Evolutionary conservation across 2,797 vertebrate genomes (phyloP), one percentile per base, ranked within the genome.

Genomic region (Pipistrellus pygmaeus): DNA sequence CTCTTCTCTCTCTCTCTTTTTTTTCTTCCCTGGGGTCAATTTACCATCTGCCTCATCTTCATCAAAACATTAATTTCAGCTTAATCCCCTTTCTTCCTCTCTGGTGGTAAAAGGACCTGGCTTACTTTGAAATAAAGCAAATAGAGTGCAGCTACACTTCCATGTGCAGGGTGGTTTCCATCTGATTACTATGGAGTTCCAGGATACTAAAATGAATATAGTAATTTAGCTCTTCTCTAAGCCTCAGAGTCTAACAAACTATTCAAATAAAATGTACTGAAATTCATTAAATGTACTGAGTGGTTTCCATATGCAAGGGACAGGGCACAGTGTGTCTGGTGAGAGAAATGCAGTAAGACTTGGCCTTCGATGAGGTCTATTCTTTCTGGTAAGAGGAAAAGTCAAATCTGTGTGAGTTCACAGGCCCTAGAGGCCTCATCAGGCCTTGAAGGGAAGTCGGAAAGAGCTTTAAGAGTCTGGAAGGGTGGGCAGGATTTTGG

Each of bases 11-110:
- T 44, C 10, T 11, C 57, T 57, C 55, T 85, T 38, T 64, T 75
- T 88, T 80, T 91, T 35, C 53, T 96, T 96, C 92, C 95, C 88
- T 92, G 0, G 5, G 86, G 96, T 95, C 95, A 92, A 93, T 95
- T 97, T 92, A 93, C 96, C 96, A 96, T 97, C 95, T 96, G 93
- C 96, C 88, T 95, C 88, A 77, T 95, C 97, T 93, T 96, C 96
- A 96, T 96, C 92, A 95, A 96, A 97, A 97, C 93, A 96, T 95
- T 95, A 93, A 97, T 97, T 97, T 96, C 41, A 86, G 72, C 96
- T 86, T 97, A 96, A 97, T 95, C 95, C 94, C 80, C 90, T 93
- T 96, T 95, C 95, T 96, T 92, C 95, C 90, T 97, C 93, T 95
- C 85, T 96, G 88, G 93, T 94, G 93, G 97, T 96, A 93, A 96